Conservation (phyloP, 2,797 vertebrate genomes). For the Enteromius viviparus region DNA sequence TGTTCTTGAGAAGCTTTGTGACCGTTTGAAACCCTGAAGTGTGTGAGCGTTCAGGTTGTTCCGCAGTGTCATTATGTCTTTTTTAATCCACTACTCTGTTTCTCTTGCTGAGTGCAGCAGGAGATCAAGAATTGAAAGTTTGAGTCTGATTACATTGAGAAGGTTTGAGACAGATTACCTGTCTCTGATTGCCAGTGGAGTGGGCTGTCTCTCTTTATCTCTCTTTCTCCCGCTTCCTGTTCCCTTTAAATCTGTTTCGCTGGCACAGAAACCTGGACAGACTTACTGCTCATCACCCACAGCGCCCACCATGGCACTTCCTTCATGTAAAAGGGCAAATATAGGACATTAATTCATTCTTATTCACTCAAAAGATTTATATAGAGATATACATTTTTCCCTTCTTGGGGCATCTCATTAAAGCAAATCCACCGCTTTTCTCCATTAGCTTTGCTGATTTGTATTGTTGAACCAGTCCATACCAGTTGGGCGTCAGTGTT, state of each 20-base stretch:
- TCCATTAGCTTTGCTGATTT: conserved; percentile 8
- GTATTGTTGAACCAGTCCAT: conserved; percentile 23
- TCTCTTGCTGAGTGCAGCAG: conserved; percentile 16
- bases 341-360: not conserved
- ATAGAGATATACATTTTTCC: not conserved
- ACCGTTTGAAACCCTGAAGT: not conserved
- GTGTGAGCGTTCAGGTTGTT: not conserved
- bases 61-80: conserved; percentile 8
- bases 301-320: not conserved
- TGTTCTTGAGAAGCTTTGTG: not conserved
- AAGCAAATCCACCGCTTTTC: not conserved
- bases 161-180: conserved; percentile 30
- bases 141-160: conserved; percentile 40
- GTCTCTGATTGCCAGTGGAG: conserved; percentile 32
- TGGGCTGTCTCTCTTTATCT: conserved; percentile 32
- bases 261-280: conserved; percentile 22
- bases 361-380: not conserved
- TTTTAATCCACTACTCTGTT: conserved; percentile 3
- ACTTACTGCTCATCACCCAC: conserved; percentile 34
- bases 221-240: not conserved
- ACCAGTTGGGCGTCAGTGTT: conserved; percentile 38
- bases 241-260: conserved; percentile 4
- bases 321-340: conserved; percentile 12
- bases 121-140: conserved; percentile 32
- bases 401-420: not conserved